Conservation (phyloP, 2,888 invertebrate genomes). For the Syrista parreyssii region DNA sequence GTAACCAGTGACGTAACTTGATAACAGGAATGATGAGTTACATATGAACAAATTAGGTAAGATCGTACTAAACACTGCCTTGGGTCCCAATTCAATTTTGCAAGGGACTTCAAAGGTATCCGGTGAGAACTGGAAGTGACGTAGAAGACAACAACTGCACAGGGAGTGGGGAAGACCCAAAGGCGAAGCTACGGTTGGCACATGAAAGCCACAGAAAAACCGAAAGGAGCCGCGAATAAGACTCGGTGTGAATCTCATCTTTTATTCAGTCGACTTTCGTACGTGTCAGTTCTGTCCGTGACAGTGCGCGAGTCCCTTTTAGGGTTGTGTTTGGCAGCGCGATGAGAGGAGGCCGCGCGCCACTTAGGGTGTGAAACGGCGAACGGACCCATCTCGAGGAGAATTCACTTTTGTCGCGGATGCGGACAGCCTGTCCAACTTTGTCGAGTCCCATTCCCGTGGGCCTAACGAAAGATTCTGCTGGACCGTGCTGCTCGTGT, state of each 20-base stretch:
- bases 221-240: constrained; percentile 54
- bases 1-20: neutral
- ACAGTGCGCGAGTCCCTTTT: constrained; percentile 30
- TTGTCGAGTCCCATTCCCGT: neutral
- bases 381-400: constrained; percentile 22
- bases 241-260: constrained; percentile 63
- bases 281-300: constrained; percentile 29
- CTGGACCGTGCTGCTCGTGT: neutral
- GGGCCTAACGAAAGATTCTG: neutral
- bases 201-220: constrained; percentile 46
- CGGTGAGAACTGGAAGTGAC: neutral
- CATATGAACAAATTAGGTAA: neutral
- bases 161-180: neutral
- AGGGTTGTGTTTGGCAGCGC: constrained; percentile 24
- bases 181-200: neutral
- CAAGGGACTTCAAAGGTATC: neutral
- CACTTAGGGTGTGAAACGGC: constrained; percentile 61
- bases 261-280: constrained; percentile 49
- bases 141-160: neutral
- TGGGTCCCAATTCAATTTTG: neutral
- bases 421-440: neutral
- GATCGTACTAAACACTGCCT: no score
- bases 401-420: neutral
- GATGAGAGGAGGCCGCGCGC: constrained; percentile 52
- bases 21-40: neutral